Evolutionary conservation across 1,140 invertebrate genomes (phyloP).

Genomic region (Hypothenemus hampei): DNA sequence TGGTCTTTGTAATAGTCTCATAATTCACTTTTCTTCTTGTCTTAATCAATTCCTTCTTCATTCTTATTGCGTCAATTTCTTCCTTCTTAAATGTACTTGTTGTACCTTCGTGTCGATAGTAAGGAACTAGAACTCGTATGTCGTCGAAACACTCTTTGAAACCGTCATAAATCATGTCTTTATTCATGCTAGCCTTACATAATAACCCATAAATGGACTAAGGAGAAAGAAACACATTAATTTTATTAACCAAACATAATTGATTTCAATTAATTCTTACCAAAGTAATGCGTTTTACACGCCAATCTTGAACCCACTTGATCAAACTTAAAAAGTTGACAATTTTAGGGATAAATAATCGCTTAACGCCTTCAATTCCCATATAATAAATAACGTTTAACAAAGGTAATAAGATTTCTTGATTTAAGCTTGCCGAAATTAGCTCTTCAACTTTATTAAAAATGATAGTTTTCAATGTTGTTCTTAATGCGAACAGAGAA

Average conservation of each 20-base stretch:
- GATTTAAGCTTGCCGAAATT: conserved; percentile 24
- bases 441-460: conserved; percentile 36
- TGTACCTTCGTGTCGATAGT: conserved; percentile 12
- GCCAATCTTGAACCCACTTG: conserved; percentile 17
- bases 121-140: conserved; percentile 22
- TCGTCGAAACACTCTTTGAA: conserved; percentile 25
- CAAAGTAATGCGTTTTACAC: conserved; percentile 30
- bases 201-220: conserved; percentile 29
- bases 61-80: conserved; percentile 29
- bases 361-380: conserved; percentile 34
- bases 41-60: conserved; percentile 32
- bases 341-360: conserved; percentile 33
- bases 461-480: conserved; percentile 33
- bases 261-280: conserved; percentile 24
- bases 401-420: conserved; percentile 28
- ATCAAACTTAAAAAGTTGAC: conserved; percentile 26
- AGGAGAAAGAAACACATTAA: conserved; percentile 4
- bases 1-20: not conserved
- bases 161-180: conserved; percentile 5
- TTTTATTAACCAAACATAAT: conserved; percentile 5
- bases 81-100: conserved; percentile 10
- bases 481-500: conserved; percentile 36
- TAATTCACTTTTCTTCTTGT: conserved; percentile 32
- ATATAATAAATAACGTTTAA: conserved; percentile 34
- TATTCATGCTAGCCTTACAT: conserved; percentile 19